A percentile compares a stretch with the other conserved stretches of the same genome.
Conservation (phyloP, 2,113 vertebrate genomes). For the Agapornis roseicollis region DNA sequence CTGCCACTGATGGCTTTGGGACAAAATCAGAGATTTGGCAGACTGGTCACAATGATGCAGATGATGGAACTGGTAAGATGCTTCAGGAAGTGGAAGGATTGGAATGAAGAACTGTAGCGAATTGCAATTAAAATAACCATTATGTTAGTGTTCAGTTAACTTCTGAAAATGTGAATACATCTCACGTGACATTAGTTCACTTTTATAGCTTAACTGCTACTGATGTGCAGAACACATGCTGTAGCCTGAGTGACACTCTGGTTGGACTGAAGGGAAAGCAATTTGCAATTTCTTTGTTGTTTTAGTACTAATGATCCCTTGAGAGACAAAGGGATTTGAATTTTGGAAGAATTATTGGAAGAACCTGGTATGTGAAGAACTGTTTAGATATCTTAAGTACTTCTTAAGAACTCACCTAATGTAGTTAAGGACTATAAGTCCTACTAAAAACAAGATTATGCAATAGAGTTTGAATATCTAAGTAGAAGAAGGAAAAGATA, state of each 20-base stretch:
- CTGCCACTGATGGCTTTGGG: slow-evolving; percentile 74
- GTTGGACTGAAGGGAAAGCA: background rate
- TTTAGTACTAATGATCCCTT: background rate
- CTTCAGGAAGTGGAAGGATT: slow-evolving; percentile 1
- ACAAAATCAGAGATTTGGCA: slow-evolving; percentile 85
- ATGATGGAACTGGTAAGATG: slow-evolving; percentile 83
- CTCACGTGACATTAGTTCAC: background rate
- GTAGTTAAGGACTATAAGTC: background rate
- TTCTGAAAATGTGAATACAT: background rate
- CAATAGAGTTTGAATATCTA: background rate
- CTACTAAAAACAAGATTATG: background rate
- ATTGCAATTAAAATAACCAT: background rate
- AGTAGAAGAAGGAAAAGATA: background rate
- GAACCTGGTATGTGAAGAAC: background rate
- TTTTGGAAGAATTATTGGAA: background rate
- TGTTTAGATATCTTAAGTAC: background rate
- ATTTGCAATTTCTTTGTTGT: background rate
- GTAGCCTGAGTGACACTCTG: background rate
- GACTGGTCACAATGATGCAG: slow-evolving; percentile 79
- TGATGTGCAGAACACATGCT: background rate
- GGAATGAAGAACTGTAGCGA: background rate
- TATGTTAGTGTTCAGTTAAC: background rate
- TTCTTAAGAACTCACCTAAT: background rate
- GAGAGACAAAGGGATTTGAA: background rate
- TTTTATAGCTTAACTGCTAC: background rate